Percentiles rank a stretch among this genome's conserved stretches.
These are phyloP conservation scores for Dinomys branickii DNA, from an alignment of 2,113 vertebrate genomes.

Conservation along the genomic window DNA sequence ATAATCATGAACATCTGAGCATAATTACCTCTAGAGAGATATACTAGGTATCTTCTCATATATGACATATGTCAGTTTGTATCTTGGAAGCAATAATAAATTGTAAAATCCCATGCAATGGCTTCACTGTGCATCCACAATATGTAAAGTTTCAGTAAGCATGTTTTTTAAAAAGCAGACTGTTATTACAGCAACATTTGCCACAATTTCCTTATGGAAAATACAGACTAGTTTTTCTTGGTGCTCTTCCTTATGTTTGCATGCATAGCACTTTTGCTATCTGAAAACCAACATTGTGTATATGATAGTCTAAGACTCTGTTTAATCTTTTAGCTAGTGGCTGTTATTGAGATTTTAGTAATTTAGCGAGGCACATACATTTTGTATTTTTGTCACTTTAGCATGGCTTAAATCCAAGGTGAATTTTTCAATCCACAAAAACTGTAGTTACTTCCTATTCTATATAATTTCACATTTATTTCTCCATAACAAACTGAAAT, in stretches of 20 bases:
- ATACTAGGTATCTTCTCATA: background rate
- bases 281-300: background rate
- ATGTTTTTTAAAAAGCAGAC: slow-evolving; percentile 21
- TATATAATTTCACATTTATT: background rate
- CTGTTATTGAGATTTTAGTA: background rate
- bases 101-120: background rate
- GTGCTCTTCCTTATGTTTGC: background rate
- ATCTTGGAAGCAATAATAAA: slow-evolving; percentile 40
- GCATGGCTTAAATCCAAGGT: background rate
- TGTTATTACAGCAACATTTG: background rate
- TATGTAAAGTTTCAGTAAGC: background rate
- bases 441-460: background rate
- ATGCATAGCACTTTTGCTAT: background rate
- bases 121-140: background rate
- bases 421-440: background rate
- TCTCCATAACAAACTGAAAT: background rate
- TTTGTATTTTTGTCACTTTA: background rate
- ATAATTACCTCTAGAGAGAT: background rate
- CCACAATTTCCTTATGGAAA: background rate
- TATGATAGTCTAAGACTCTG: too few species aligned
- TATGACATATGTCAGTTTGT: slow-evolving; percentile 16
- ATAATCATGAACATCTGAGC: background rate
- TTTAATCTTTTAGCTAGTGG: background rate
- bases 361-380: background rate
- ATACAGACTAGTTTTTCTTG: background rate